Evolutionary conservation across 2,797 vertebrate species (phyloP).

Genomic region (Antennarius maculatus): DNA sequence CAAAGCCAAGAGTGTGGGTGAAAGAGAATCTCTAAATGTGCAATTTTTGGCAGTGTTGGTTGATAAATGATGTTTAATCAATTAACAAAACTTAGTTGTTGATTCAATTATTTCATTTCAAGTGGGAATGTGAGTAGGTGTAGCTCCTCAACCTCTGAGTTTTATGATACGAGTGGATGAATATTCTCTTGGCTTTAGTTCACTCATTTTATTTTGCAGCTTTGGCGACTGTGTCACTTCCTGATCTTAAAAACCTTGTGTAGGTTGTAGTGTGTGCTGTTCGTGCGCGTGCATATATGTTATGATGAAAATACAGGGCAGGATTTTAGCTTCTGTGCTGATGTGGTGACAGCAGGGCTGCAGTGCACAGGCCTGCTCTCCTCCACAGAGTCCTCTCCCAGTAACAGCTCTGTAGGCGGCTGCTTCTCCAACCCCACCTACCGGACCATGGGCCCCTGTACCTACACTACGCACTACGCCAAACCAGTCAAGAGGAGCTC

Average conservation of each 20-base stretch:
- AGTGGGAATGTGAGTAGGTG: too few relatives aligned
- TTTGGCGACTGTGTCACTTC: not conserved
- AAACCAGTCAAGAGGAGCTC: slow-evolving; percentile 54
- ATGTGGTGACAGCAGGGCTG: slow-evolving; percentile 58
- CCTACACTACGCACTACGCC: slow-evolving; percentile 73
- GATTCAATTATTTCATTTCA: too few relatives aligned
- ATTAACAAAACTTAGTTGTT: not conserved
- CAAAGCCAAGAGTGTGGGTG: not conserved
- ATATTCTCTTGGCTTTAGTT: not conserved
- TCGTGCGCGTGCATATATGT: not conserved
- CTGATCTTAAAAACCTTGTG: not conserved
- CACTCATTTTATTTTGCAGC: slow-evolving; percentile 2
- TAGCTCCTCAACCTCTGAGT: too few relatives aligned
- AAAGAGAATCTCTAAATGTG: too few relatives aligned
- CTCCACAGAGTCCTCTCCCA: slow-evolving; percentile 86
- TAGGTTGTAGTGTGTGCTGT: not conserved
- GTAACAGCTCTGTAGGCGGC: slow-evolving; percentile 70
- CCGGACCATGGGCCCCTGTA: slow-evolving; percentile 84
- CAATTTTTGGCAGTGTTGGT: too few relatives aligned
- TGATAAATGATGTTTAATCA: not conserved
- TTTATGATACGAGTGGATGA: too few relatives aligned
- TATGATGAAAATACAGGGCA: not conserved
- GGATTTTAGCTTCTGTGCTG: slow-evolving; percentile 8
- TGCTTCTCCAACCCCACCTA: slow-evolving; percentile 92
- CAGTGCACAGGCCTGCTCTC: slow-evolving; percentile 75